Percentiles rank a stretch among this genome's conserved stretches.
phyloP scores from a whole-genome alignment of 2,113 vertebrate species.

The Zingel zingel region DNA sequence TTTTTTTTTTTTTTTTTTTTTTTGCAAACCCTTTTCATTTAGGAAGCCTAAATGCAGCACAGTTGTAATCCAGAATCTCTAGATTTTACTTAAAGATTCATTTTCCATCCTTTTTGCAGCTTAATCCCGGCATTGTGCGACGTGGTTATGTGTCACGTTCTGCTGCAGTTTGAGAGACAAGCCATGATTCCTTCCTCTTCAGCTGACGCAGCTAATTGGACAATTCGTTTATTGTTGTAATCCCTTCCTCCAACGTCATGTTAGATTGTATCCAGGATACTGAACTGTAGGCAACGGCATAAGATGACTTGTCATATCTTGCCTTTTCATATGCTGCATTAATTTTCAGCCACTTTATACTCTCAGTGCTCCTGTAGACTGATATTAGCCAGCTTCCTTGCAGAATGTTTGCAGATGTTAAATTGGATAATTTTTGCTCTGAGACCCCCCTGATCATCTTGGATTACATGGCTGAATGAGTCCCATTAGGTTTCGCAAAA shows the following conservation, averaged over 20 bases:
- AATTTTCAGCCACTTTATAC: conserved; percentile 9
- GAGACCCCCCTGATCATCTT: conserved; percentile 6
- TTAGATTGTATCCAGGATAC: conserved; percentile 69
- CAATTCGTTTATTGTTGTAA: conserved; percentile 56
- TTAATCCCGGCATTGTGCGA: neutral
- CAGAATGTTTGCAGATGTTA: conserved; percentile 13
- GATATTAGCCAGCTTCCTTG: neutral
- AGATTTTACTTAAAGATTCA: neutral
- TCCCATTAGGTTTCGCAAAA: neutral
- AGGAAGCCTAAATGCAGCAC: too few species aligned
- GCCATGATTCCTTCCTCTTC: conserved; percentile 34
- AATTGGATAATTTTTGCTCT: conserved; percentile 27
- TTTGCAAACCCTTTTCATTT: neutral
- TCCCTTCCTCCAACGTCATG: conserved; percentile 20
- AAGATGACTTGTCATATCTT: conserved; percentile 30
- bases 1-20: neutral
- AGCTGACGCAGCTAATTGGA: conserved; percentile 49
- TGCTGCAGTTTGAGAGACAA: conserved; percentile 2
- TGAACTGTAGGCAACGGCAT: conserved; percentile 32
- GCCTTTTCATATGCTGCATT: conserved; percentile 23
- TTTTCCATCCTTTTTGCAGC: neutral
- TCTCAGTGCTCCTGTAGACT: neutral
- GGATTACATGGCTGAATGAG: neutral
- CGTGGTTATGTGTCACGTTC: neutral
- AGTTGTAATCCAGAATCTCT: neutral